phyloP scores from a whole-genome alignment of 2,113 vertebrate species.

The Egretta garzetta region DNA sequence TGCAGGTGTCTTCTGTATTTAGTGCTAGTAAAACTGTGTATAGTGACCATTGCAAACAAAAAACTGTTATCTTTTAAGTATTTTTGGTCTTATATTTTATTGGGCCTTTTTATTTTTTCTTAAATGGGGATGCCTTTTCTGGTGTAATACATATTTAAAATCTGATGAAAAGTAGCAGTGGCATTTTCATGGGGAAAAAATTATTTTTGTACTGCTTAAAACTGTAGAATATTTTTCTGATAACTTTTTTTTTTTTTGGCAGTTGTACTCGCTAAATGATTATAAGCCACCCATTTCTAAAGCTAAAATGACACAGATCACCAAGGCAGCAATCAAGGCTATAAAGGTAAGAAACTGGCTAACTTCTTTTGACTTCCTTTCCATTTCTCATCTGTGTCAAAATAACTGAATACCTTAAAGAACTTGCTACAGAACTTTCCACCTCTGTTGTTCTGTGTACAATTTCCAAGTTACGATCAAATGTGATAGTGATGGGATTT shows the following conservation, averaged over 20 bases:
- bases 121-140: not conserved
- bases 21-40: not conserved
- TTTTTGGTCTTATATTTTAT: not conserved
- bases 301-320: slow-evolving; percentile 99
- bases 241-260: not conserved
- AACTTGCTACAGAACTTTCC: not conserved
- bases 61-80: not conserved
- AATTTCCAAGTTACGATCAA: not conserved
- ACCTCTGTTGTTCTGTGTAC: not conserved
- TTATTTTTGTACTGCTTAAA: not conserved
- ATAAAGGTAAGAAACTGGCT: slow-evolving; percentile 91
- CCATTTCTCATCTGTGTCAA: not conserved
- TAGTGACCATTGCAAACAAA: not conserved
- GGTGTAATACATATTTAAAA: not conserved
- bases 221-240: not conserved
- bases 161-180: not conserved
- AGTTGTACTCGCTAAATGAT: slow-evolving; percentile 98
- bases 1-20: not conserved
- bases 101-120: not conserved
- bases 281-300: slow-evolving; percentile 99
- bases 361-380: not conserved
- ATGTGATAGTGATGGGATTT: not conserved
- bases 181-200: not conserved
- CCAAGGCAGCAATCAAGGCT: slow-evolving; percentile 98
- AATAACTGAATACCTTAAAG: not conserved